Evolutionary conservation across 1,140 invertebrate species (phyloP).

Genomic region (Ceratina calcarata): DNA sequence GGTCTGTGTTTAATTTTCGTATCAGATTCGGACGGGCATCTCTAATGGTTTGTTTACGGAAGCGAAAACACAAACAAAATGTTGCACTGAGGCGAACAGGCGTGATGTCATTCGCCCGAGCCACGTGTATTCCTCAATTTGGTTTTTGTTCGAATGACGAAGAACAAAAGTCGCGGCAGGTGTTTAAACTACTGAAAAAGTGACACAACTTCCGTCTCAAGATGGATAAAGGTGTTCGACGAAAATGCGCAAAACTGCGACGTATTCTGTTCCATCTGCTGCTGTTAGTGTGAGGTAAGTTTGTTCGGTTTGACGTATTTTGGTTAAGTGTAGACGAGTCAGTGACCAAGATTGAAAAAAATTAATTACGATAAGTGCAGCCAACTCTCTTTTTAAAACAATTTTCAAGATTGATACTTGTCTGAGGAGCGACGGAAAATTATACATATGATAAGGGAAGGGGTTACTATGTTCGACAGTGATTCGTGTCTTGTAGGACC

Average conservation of each 20-base stretch:
- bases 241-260: slow-evolving; percentile 61
- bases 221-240: slow-evolving; percentile 71
- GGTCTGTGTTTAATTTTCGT: neutral
- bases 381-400: too few relatives aligned
- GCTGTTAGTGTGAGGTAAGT: slow-evolving; percentile 74
- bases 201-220: neutral
- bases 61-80: neutral
- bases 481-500: neutral
- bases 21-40: neutral
- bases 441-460: too few relatives aligned
- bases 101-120: slow-evolving; percentile 13
- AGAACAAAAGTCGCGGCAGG: neutral
- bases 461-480: neutral
- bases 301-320: neutral
- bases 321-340: too few relatives aligned
- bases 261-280: slow-evolving; percentile 68
- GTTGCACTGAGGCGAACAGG: neutral
- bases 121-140: slow-evolving; percentile 20
- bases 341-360: too few relatives aligned
- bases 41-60: neutral
- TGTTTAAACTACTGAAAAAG: slow-evolving; percentile 14
- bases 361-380: too few relatives aligned
- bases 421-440: too few relatives aligned
- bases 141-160: neutral
- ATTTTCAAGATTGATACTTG: too few relatives aligned